Conservation (phyloP, 2,888 invertebrate species). For the Bimastos eiseni region DNA sequence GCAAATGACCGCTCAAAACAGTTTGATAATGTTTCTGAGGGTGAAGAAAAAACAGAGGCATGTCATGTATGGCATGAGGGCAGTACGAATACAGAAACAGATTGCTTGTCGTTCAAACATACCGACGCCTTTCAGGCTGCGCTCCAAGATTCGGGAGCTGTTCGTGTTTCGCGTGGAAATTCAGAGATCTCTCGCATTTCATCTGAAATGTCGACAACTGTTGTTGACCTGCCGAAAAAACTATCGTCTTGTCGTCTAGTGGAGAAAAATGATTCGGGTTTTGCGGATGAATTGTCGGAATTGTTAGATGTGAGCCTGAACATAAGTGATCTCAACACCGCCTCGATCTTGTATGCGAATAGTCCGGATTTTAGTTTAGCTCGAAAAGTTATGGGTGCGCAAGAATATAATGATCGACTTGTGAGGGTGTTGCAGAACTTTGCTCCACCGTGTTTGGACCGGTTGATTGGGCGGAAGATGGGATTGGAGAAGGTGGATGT, state of each 20-base stretch:
- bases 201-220: neutral
- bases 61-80: neutral
- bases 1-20: neutral
- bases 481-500: conserved; percentile 7
- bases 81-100: neutral
- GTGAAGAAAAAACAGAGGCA: neutral
- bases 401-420: conserved; percentile 5
- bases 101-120: neutral
- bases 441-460: neutral
- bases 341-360: neutral
- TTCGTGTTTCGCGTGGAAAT: neutral
- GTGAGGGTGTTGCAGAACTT: neutral
- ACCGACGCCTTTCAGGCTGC: neutral
- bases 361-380: neutral
- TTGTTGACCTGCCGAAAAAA: neutral
- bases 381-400: neutral
- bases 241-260: neutral
- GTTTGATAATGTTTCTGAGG: neutral
- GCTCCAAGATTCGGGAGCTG: neutral
- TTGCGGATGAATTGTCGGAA: neutral
- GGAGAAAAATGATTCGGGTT: neutral
- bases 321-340: neutral
- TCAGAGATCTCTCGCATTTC: too few species aligned
- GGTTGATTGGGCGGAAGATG: conserved; percentile 25
- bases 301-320: neutral